These are phyloP conservation scores for Nematolebias whitei DNA, from an alignment of 2,113 vertebrate genomes.

Conservation along the genomic window DNA sequence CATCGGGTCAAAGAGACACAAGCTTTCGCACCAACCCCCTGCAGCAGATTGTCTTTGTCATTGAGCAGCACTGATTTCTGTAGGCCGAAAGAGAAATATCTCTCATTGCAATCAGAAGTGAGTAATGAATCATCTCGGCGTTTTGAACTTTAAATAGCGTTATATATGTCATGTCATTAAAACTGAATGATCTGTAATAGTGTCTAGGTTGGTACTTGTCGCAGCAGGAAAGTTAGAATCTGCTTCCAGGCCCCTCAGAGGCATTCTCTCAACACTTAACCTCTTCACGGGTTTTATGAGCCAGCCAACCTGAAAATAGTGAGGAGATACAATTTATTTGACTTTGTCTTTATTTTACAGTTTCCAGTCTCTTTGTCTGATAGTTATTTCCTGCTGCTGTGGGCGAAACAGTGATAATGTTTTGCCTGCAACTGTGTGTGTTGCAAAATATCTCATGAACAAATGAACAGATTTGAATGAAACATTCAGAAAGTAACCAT, in stretches of 20 bases:
- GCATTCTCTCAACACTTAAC: slow-evolving; percentile 8
- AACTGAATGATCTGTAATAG: slow-evolving; percentile 19
- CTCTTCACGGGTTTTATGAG: slow-evolving; percentile 48
- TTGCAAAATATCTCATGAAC: background rate
- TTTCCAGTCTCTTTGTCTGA: no score
- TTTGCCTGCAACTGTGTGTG: no score
- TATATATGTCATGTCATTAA: background rate
- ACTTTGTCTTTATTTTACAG: no score
- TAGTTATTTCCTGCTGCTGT: no score
- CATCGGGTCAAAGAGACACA: slow-evolving; percentile 45
- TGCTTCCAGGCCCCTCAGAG: slow-evolving; percentile 26
- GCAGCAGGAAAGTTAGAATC: slow-evolving; percentile 22
- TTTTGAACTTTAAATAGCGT: background rate
- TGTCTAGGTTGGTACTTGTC: slow-evolving; percentile 32
- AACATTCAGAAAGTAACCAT: no score
- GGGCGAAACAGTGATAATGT: no score
- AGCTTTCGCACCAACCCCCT: slow-evolving; percentile 6
- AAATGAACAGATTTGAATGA: no score
- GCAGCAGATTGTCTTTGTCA: background rate
- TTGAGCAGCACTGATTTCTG: background rate
- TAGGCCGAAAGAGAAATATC: background rate
- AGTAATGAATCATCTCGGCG: background rate
- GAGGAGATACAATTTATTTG: no score
- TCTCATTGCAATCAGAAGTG: background rate
- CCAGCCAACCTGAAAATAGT: background rate